Conservation (phyloP, 2,797 vertebrate genomes). For the Trematomus bernacchii region DNA sequence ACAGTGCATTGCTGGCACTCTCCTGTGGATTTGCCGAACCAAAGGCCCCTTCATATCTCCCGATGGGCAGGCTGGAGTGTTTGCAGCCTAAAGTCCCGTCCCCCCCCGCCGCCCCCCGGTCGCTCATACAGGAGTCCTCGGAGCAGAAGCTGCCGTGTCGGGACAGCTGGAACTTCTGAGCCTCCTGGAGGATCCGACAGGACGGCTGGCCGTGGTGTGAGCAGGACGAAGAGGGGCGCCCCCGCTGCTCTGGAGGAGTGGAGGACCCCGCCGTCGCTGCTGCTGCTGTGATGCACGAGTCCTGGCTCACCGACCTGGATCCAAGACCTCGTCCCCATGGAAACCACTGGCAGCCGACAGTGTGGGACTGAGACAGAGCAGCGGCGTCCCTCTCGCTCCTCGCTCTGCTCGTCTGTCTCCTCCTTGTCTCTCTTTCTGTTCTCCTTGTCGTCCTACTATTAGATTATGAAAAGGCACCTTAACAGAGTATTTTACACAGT, state of each 20-base stretch:
- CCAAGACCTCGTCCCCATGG: conserved; percentile 67
- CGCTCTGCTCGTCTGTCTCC: conserved; percentile 59
- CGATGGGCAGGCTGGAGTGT: conserved; percentile 64
- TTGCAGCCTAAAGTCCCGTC: conserved; percentile 42
- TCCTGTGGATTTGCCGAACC: conserved; percentile 71
- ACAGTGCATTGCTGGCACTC: conserved; percentile 59
- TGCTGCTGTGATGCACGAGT: conserved; percentile 53
- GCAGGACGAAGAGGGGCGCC: conserved; percentile 51
- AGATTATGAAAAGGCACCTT: conserved; percentile 12
- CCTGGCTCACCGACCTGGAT: conserved; percentile 67
- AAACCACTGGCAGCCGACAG: conserved; percentile 81
- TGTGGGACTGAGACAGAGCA: conserved; percentile 77
- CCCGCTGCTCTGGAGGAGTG: conserved; percentile 56
- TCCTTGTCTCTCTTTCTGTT: conserved; percentile 56
- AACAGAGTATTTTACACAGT: background rate
- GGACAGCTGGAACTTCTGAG: conserved; percentile 86
- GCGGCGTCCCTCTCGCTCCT: conserved; percentile 74
- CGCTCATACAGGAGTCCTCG: conserved; percentile 83
- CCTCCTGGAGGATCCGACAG: conserved; percentile 78
- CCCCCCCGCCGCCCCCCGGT: conserved; percentile 53
- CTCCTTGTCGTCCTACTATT: conserved; percentile 54
- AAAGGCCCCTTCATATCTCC: conserved; percentile 51
- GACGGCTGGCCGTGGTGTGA: conserved; percentile 65
- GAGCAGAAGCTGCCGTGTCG: conserved; percentile 90
- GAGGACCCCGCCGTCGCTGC: conserved; percentile 12